phyloP scores from a whole-genome alignment of 2,888 invertebrate species.

The Cephus pygmeus region DNA sequence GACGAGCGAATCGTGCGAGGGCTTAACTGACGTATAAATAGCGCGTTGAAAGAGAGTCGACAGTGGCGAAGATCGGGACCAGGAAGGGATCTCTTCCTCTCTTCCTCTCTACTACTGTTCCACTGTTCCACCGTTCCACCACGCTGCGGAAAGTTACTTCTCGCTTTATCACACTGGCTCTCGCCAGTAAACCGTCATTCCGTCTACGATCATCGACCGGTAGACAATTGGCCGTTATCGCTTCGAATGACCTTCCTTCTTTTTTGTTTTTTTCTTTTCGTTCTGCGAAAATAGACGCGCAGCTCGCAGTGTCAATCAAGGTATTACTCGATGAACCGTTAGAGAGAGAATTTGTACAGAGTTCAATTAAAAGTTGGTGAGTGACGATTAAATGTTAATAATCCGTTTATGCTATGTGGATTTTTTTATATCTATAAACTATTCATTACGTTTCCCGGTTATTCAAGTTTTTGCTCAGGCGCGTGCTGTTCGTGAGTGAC shows the following conservation, averaged over 20 bases:
- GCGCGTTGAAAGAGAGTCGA: conserved; percentile 50
- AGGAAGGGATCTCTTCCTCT: conserved; percentile 27
- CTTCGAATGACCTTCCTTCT: neutral
- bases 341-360: neutral
- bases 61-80: conserved; percentile 35
- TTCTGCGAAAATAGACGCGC: neutral
- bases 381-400: neutral
- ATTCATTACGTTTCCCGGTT: neutral
- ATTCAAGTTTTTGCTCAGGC: neutral
- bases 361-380: neutral
- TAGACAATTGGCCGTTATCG: neutral
- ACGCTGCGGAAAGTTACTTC: conserved; percentile 13
- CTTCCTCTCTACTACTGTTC: no score
- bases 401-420: neutral
- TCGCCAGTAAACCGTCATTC: neutral
- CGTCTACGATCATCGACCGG: neutral
- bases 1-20: conserved; percentile 27
- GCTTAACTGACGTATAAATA: conserved; percentile 55
- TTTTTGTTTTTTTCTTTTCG: neutral
- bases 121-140: conserved; percentile 14
- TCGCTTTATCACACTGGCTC: neutral
- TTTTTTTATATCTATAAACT: neutral
- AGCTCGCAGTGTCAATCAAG: neutral
- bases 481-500: neutral
- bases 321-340: neutral